Evolutionary conservation across 1,140 invertebrate genomes (phyloP), one percentile per base, ranked within the genome.

Genomic region (Drosophila tropicalis): DNA sequence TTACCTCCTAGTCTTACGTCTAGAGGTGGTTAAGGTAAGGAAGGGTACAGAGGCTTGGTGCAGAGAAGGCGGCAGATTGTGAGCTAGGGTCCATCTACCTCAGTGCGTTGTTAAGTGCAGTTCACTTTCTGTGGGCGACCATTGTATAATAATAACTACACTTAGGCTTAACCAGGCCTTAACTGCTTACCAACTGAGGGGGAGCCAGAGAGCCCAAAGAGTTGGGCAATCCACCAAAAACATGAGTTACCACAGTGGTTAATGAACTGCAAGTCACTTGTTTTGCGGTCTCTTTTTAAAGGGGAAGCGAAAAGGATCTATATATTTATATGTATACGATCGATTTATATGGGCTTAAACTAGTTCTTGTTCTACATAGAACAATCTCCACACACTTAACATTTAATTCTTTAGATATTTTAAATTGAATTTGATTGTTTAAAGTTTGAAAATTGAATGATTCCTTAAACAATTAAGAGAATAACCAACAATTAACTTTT

Each of bases 81-180:
- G 15, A 6, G 36, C 2, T 17, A 29, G 3, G 15, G 65, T 40
- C 64, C 10, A 65, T 65, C 73, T 66, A 60, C 71, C 73, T 19
- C 41, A 47, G 10, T 29, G 34, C 57, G 34, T 22, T 44, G 29
- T 44, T 65, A 66, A 56, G n/a, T 74, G 71, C 73, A 76, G 61
- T 62, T 76, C 72, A 76, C 72, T 76, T 76, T 76, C 73, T 51
- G 72, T 76, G 72, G 72, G 72, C 65, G 64, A 55, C 9, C 55
- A 63, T 76, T 69, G 66, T 67, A 73, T 61, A 76, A 76, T 61
- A 66, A 76, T 70, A 70, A 63, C 25, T 34, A 75, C 58, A 68
- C 64, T 54, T 56, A 29, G 19, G 19, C 12, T 44, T 36, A 34
- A 57, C 29, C 44, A 25, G 29, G 44, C 13, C 6, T 36, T 54